phyloP scores from a whole-genome alignment of 2,888 invertebrate species.

The Ligdia adustata region DNA sequence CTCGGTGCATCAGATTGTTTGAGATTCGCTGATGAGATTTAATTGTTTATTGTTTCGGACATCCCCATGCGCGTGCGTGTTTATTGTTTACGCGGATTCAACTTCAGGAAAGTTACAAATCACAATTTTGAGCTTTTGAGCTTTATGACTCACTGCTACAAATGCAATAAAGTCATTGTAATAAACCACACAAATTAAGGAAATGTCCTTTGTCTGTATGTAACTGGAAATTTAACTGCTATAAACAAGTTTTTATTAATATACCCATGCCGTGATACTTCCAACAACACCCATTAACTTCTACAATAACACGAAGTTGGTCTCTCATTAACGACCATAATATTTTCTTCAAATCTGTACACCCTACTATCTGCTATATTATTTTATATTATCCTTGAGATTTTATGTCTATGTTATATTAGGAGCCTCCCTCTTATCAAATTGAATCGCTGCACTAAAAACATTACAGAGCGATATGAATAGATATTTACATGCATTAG shows the following conservation, averaged over 20 bases:
- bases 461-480: slow-evolving; percentile 5
- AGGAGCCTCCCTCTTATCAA: too few relatives aligned
- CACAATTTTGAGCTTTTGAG: slow-evolving; percentile 31
- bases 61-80: slow-evolving; percentile 47
- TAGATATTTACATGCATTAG: slow-evolving; percentile 19
- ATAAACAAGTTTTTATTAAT: neutral
- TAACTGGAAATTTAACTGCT: neutral
- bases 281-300: neutral
- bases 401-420: too few relatives aligned
- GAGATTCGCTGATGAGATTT: slow-evolving; percentile 53
- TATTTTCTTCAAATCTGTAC: too few relatives aligned
- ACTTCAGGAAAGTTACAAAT: slow-evolving; percentile 38
- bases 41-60: slow-evolving; percentile 63
- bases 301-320: slow-evolving; percentile 3
- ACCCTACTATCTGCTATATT: too few relatives aligned
- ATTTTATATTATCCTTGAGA: too few relatives aligned
- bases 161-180: slow-evolving; percentile 14
- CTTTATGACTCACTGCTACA: slow-evolving; percentile 40
- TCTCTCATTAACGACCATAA: too few relatives aligned
- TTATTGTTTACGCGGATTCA: slow-evolving; percentile 54
- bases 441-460: too few relatives aligned
- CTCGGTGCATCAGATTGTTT: slow-evolving; percentile 47
- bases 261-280: neutral
- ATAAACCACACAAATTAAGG: slow-evolving; percentile 1
- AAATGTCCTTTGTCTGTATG: slow-evolving; percentile 12